These are phyloP conservation scores for Saccostrea cuccullata DNA, from an alignment of 1,140 invertebrate genomes.

Conservation along the genomic window DNA sequence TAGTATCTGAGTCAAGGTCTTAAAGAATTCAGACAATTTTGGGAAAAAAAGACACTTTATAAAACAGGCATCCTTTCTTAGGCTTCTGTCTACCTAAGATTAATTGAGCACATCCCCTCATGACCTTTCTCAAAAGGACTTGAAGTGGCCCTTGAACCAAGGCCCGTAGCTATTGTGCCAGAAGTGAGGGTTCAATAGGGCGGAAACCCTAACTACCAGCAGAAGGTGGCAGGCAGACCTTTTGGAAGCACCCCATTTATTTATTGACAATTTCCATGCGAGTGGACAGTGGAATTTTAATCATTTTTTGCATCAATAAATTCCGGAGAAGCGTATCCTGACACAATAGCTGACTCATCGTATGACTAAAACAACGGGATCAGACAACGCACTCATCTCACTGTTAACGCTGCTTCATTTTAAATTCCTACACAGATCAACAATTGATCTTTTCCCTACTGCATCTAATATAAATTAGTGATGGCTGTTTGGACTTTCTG, in stretches of 20 bases:
- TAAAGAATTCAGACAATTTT: too few relatives aligned
- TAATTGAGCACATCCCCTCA: constrained; percentile 24
- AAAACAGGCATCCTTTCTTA: not conserved
- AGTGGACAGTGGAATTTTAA: constrained; percentile 16
- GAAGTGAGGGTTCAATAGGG: not conserved
- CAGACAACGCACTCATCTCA: not conserved
- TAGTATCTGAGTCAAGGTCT: too few relatives aligned
- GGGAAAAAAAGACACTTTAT: not conserved
- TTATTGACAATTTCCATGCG: not conserved
- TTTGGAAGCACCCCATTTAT: not conserved
- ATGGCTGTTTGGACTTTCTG: not conserved
- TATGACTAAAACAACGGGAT: not conserved
- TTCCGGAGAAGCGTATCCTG: not conserved
- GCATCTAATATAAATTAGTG: too few relatives aligned
- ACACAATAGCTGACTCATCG: constrained; percentile 4
- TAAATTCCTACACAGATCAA: not conserved
- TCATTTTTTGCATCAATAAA: not conserved
- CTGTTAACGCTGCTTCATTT: not conserved
- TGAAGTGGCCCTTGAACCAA: constrained; percentile 24
- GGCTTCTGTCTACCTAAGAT: not conserved
- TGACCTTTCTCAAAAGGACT: not conserved
- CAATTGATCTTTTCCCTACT: not conserved
- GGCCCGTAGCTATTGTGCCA: not conserved
- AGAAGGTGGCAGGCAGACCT: not conserved
- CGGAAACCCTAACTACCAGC: not conserved